Evolutionary conservation across 2,888 invertebrate species (phyloP).

Genomic region (Eugnorisma glareosa): DNA sequence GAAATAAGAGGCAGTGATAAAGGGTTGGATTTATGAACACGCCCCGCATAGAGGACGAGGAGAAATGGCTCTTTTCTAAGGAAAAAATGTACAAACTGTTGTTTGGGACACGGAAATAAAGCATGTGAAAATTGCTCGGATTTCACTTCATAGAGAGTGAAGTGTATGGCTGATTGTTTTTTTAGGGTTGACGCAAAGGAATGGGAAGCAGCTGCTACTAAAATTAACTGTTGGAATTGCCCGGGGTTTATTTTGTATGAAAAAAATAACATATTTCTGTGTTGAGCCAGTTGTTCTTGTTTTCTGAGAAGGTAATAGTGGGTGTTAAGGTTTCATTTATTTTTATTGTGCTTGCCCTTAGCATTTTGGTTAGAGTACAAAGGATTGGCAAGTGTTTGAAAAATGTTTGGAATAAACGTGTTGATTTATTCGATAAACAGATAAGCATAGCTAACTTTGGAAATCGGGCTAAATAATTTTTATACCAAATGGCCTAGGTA

Average conservation of each 20-base stretch:
- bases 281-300: conserved; percentile 48
- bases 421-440: background rate
- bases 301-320: conserved; percentile 32
- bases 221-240: conserved; percentile 64
- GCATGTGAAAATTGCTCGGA: conserved; percentile 71
- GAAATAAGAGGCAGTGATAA: conserved; percentile 82
- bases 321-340: conserved; percentile 40
- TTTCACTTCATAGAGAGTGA: conserved; percentile 65
- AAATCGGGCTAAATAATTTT: background rate
- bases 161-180: conserved; percentile 69
- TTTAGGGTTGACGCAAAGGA: conserved; percentile 67
- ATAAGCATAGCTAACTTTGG: background rate
- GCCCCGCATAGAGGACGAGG: conserved; percentile 73
- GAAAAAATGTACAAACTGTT: conserved; percentile 65
- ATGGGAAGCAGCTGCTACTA: conserved; percentile 62
- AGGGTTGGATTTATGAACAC: conserved; percentile 82
- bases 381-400: background rate
- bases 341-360: conserved; percentile 26
- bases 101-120: conserved; percentile 65
- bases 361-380: conserved; percentile 6
- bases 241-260: conserved; percentile 56
- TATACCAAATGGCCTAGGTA: background rate
- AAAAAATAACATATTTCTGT: conserved; percentile 57
- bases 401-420: background rate
- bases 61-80: conserved; percentile 74